These are phyloP conservation scores for Andrena flavipes DNA, from an alignment of 2,888 invertebrate species.

Conservation along the genomic window DNA sequence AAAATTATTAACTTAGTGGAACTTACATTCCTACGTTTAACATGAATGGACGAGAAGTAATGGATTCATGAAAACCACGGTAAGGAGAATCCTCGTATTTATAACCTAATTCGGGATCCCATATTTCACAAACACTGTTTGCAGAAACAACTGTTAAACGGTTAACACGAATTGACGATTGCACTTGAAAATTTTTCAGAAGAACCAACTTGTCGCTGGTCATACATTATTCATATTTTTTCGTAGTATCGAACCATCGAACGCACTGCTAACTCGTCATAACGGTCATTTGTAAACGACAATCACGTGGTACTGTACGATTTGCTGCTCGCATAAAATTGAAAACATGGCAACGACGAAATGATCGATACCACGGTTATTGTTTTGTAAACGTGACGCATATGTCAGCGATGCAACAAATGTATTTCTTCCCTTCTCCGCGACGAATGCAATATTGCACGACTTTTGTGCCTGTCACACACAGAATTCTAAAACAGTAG, in stretches of 20 bases:
- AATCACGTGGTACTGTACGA: slow-evolving; percentile 65
- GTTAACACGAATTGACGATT: neutral
- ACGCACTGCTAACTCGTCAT: slow-evolving; percentile 30
- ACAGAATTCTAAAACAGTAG: neutral
- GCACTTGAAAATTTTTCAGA: neutral
- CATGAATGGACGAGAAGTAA: slow-evolving; percentile 4
- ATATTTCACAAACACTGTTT: slow-evolving; percentile 32
- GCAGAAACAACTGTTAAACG: slow-evolving; percentile 13
- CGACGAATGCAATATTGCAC: neutral
- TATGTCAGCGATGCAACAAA: neutral
- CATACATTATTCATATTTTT: slow-evolving; percentile 42
- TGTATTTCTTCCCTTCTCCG: neutral
- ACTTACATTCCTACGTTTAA: slow-evolving; percentile 39
- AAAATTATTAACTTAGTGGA: neutral
- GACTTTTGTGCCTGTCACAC: neutral
- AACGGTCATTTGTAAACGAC: slow-evolving; percentile 69
- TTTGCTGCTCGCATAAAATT: slow-evolving; percentile 45
- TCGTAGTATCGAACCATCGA: slow-evolving; percentile 27
- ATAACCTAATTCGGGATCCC: slow-evolving; percentile 52
- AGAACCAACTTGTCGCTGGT: neutral
- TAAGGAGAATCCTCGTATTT: slow-evolving; percentile 26
- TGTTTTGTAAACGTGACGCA: slow-evolving; percentile 16
- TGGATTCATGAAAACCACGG: slow-evolving; percentile 19
- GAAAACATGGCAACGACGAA: slow-evolving; percentile 61
- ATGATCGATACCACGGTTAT: slow-evolving; percentile 54